These are phyloP conservation scores for Acanthurus tractus DNA, from an alignment of 2,797 vertebrate genomes.

Conservation along the genomic window DNA sequence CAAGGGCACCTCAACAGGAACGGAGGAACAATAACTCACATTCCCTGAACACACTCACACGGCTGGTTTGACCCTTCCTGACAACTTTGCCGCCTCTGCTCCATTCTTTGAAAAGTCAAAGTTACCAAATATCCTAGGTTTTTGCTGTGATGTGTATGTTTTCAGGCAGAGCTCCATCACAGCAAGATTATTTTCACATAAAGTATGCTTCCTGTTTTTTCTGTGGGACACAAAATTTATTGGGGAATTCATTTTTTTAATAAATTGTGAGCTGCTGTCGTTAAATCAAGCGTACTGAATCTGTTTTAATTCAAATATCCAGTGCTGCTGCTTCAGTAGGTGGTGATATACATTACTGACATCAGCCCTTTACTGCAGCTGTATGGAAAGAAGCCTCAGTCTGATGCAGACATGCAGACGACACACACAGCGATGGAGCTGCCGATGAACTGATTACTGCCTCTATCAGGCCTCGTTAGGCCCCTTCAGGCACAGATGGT, in stretches of 20 bases:
- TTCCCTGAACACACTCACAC: constrained; percentile 6
- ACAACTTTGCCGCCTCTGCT: neutral
- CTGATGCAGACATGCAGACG: constrained; percentile 23
- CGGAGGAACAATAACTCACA: neutral
- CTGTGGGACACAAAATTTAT: neutral
- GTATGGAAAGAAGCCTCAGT: neutral
- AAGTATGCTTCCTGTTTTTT: neutral
- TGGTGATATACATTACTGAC: neutral
- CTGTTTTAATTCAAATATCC: neutral
- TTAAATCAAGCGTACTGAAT: constrained; percentile 7
- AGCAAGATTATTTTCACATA: neutral
- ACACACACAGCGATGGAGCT: constrained; percentile 38
- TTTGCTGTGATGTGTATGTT: constrained; percentile 1
- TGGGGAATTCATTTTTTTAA: neutral
- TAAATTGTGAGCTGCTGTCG: neutral
- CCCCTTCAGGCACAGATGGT: constrained; percentile 64
- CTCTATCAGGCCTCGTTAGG: constrained; percentile 56
- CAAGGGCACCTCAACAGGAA: constrained; percentile 39
- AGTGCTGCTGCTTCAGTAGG: neutral
- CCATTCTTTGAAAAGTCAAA: constrained; percentile 25
- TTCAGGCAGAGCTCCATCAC: constrained; percentile 7
- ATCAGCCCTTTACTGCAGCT: neutral
- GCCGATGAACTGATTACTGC: constrained; percentile 64
- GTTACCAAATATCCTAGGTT: neutral
- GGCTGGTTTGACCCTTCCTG: neutral